phyloP scores from a whole-genome alignment of 2,888 invertebrate genomes.

The Omphaloscelis lunosa region DNA sequence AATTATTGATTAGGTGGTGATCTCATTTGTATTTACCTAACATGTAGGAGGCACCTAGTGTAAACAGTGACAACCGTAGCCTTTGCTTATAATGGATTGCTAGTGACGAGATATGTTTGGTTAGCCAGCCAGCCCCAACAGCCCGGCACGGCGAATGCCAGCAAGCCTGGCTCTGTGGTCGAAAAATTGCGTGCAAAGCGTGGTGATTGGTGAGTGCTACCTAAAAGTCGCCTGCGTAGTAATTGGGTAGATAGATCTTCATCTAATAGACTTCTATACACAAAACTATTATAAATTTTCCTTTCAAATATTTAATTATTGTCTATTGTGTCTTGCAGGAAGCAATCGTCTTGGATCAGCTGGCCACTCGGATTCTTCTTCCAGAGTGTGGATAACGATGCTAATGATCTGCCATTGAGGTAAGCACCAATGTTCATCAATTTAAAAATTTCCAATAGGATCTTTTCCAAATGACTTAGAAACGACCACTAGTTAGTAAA shows the following conservation, averaged over 20 bases:
- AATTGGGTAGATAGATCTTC: slow-evolving; percentile 37
- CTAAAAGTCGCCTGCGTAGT: slow-evolving; percentile 36
- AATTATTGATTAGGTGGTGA: slow-evolving; percentile 5
- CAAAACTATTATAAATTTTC: neutral
- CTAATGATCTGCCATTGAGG: slow-evolving; percentile 95
- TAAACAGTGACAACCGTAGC: slow-evolving; percentile 10
- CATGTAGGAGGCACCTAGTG: slow-evolving; percentile 4
- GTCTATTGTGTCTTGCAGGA: slow-evolving; percentile 83
- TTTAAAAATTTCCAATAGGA: too few relatives aligned
- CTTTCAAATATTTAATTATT: slow-evolving; percentile 1
- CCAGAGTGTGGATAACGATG: slow-evolving; percentile 94
- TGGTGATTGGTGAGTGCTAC: slow-evolving; percentile 49
- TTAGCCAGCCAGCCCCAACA: slow-evolving; percentile 58
- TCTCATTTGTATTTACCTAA: neutral
- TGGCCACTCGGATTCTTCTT: slow-evolving; percentile 97
- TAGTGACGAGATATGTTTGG: slow-evolving; percentile 56
- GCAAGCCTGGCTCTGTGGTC: slow-evolving; percentile 41
- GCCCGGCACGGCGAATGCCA: slow-evolving; percentile 40
- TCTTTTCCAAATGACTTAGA: neutral
- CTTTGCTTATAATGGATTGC: slow-evolving; percentile 38
- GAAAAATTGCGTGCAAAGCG: slow-evolving; percentile 51
- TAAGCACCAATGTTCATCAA: slow-evolving; percentile 76
- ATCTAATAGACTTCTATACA: slow-evolving; percentile 1
- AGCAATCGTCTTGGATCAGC: slow-evolving; percentile 96
- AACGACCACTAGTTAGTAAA: neutral